Base-by-base conservation (phyloP, 2,113 vertebrate genomes). In the Alouatta palliata region DNA sequence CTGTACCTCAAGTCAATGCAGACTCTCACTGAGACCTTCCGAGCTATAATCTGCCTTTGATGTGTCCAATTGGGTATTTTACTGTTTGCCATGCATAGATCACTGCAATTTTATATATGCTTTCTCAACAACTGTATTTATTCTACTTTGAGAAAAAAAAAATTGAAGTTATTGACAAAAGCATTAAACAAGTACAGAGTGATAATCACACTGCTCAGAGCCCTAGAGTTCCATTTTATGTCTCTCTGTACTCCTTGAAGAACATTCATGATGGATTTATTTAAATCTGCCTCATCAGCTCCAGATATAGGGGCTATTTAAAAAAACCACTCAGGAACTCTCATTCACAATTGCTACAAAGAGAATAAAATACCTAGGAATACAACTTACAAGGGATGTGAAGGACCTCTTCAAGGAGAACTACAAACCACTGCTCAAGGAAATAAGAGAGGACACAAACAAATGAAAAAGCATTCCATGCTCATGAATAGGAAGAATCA, bases 111-210 rank as follows among this genome's bases (percentile, higher is more conserved):
- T 94, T 66, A 86, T 11, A 56, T 9, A 56, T 23, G 58, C n/a
- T 83, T 91, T 96, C 90, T 93, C 76, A 90, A 76, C 37, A 90
- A 90, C 21, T 87, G 1, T 73, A 87, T 79, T 87, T 89, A 58
- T 58, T 80, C 79, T 77, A 77, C 75, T 92, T 93, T 75, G 23
- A 93, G 61, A 75, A 93, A 90, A 52, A n/a, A 87, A 94, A 89
- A 54, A 35, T 87, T 73, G 40, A 52, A 61, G 9, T 32, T 90
- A 75, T 0, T 77, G 49, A 91, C 27, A 88, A 92, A 94, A 30
- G 40, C 8, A 49, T 58, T 87, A 87, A 49, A 40, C 45, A 89
- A 95, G 77, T 32, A 70, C 14, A 88, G 19, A 90, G 35, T 56
- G 70, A 52, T 43, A 89, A 64, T 43, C 35, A 58, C 23, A 75